Conservation (phyloP, 2,888 invertebrate species). For the Microctonus hyperodae region DNA sequence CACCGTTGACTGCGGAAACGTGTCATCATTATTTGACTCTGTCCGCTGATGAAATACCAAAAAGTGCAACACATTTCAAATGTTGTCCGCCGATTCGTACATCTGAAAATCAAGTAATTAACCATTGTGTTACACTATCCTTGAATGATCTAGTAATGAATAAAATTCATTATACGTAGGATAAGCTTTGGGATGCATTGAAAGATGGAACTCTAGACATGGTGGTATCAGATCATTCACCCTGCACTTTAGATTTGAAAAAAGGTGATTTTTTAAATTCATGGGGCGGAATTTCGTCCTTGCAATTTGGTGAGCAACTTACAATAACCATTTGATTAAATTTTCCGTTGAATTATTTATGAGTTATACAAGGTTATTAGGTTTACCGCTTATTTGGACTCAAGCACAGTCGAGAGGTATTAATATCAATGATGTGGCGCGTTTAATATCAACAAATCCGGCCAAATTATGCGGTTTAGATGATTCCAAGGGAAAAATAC, state of each 20-base stretch:
- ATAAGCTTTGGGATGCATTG: slow-evolving; percentile 71
- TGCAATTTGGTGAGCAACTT: slow-evolving; percentile 71
- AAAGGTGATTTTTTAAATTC: slow-evolving; percentile 72
- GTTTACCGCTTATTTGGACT: slow-evolving; percentile 74
- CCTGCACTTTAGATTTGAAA: slow-evolving; percentile 51
- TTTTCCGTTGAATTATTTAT: background rate
- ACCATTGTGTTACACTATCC: background rate
- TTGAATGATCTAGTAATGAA: background rate
- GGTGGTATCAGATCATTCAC: slow-evolving; percentile 54
- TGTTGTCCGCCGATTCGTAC: slow-evolving; percentile 77
- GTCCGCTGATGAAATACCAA: slow-evolving; percentile 70
- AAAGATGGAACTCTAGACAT: slow-evolving; percentile 68
- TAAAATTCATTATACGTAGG: slow-evolving; percentile 55
- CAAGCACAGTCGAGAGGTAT: slow-evolving; percentile 67
- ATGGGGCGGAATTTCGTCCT: slow-evolving; percentile 78
- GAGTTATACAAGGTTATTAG: slow-evolving; percentile 13
- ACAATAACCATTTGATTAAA: background rate
- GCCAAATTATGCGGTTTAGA: slow-evolving; percentile 71
- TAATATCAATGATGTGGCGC: slow-evolving; percentile 66
- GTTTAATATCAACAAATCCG: slow-evolving; percentile 69
- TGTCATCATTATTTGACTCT: slow-evolving; percentile 77
- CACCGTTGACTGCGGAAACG: slow-evolving; percentile 74
- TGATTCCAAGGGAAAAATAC: slow-evolving; percentile 69
- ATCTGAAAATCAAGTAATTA: slow-evolving; percentile 67
- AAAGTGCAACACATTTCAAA: slow-evolving; percentile 73